Conservation (phyloP, 2,888 invertebrate species). For the Eilema sororculum region DNA sequence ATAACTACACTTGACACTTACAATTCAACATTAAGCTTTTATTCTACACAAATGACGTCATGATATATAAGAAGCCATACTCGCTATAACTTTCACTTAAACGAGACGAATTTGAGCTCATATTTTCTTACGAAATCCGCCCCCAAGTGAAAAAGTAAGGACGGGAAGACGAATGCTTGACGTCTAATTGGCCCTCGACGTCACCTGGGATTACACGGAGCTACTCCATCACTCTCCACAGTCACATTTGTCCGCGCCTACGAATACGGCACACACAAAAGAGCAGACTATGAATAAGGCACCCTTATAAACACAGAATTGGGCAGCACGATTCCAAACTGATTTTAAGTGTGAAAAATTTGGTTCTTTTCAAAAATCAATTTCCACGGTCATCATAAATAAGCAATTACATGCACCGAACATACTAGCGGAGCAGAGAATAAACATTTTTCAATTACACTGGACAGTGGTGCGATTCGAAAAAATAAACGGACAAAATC, state of each 20-base stretch:
- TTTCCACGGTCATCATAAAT: constrained; percentile 48
- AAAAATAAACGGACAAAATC: constrained; percentile 82
- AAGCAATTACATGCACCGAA: constrained; percentile 44
- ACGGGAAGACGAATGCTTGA: constrained; percentile 80
- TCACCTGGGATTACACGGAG: constrained; percentile 76
- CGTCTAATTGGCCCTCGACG: constrained; percentile 79
- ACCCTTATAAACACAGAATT: neutral
- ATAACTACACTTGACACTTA: constrained; percentile 2
- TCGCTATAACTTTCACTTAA: constrained; percentile 41
- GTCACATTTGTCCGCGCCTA: constrained; percentile 79
- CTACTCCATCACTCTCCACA: constrained; percentile 71
- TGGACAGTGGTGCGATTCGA: constrained; percentile 69
- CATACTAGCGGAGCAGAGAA: constrained; percentile 42
- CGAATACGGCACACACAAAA: constrained; percentile 44
- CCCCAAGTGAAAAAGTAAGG: constrained; percentile 62
- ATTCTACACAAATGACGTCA: constrained; percentile 8
- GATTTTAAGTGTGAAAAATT: constrained; percentile 21
- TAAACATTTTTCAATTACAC: constrained; percentile 78
- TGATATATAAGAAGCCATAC: constrained; percentile 13
- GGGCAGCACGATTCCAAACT: constrained; percentile 7
- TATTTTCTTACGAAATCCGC: constrained; percentile 60
- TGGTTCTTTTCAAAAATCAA: constrained; percentile 47
- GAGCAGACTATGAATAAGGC: constrained; percentile 23
- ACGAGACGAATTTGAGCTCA: constrained; percentile 58
- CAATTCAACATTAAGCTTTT: neutral